These are phyloP conservation scores for Babylonia areolata DNA, from an alignment of 1,140 invertebrate genomes.

Conservation along the genomic window DNA sequence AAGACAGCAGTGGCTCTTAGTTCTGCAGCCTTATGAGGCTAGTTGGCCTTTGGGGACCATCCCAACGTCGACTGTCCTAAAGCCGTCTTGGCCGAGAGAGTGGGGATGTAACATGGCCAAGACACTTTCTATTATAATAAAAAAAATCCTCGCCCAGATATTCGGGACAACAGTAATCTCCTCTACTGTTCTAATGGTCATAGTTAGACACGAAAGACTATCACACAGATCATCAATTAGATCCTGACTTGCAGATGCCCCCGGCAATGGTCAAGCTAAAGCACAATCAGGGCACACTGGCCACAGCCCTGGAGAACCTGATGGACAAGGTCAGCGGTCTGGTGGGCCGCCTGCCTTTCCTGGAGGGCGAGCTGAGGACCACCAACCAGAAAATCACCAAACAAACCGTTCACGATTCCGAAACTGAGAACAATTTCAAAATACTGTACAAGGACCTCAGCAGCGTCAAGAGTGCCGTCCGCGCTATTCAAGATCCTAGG, in stretches of 20 bases:
- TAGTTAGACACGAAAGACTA: too few relatives aligned
- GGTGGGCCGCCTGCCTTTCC: neutral
- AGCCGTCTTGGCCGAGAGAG: too few relatives aligned
- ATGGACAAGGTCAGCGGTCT: conserved; percentile 22
- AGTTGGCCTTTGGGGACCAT: too few relatives aligned
- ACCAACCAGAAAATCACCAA: conserved; percentile 24
- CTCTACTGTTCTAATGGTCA: too few relatives aligned
- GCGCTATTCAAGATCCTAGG: neutral
- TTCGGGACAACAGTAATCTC: too few relatives aligned
- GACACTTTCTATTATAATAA: too few relatives aligned
- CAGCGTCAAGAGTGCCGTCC: conserved; percentile 12
- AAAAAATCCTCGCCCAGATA: too few relatives aligned
- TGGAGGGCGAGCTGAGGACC: neutral
- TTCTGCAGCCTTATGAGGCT: too few relatives aligned
- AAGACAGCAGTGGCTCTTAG: too few relatives aligned
- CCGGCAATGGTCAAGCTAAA: neutral
- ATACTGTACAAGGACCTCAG: conserved; percentile 5
- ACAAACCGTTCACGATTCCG: neutral
- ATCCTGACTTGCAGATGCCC: conserved; percentile 3
- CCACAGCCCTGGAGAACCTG: conserved; percentile 24
- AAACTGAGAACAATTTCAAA: conserved; percentile 2
- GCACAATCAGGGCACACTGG: conserved; percentile 21
- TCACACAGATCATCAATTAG: too few relatives aligned
- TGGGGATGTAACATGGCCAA: too few relatives aligned
- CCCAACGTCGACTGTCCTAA: too few relatives aligned